Percentiles rank a stretch among this genome's conserved stretches.
Evolutionary conservation across 2,113 vertebrate species (phyloP).

Genomic region (Cephalopholis sonnerati): DNA sequence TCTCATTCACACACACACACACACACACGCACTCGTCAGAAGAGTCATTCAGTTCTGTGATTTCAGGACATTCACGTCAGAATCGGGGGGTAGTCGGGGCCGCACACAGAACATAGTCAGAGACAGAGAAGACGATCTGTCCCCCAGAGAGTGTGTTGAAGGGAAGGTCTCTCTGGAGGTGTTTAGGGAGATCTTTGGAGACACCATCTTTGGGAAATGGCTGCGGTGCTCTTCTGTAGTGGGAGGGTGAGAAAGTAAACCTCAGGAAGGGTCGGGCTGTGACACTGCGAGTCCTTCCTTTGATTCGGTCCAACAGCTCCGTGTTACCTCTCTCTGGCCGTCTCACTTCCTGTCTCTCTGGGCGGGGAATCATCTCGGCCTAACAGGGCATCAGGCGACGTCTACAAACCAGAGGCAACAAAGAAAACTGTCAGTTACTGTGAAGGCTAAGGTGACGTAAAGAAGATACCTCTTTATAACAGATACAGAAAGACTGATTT

Average conservation of each 20-base stretch:
- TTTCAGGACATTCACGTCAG: constrained; percentile 80
- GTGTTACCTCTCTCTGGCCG: constrained; percentile 29
- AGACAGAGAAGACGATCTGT: constrained; percentile 74
- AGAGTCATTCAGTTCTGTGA: constrained; percentile 72
- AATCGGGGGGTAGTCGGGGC: constrained; percentile 79
- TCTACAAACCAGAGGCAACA: constrained; percentile 77
- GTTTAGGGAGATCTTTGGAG: constrained; percentile 61
- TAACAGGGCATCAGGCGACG: constrained; percentile 87
- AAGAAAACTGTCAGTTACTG: neutral
- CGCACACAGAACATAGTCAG: constrained; percentile 76
- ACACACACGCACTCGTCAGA: constrained; percentile 6
- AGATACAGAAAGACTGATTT: too few species aligned
- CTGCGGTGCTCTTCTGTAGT: constrained; percentile 28
- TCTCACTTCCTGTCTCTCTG: constrained; percentile 33
- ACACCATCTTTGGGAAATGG: constrained; percentile 56
- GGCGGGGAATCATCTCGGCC: constrained; percentile 73
- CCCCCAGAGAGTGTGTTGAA: constrained; percentile 23
- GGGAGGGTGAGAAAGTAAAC: constrained; percentile 25
- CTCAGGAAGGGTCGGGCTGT: constrained; percentile 29
- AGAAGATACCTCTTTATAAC: neutral
- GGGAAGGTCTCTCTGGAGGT: constrained; percentile 37
- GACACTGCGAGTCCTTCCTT: constrained; percentile 45
- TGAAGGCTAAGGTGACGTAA: neutral
- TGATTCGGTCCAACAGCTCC: constrained; percentile 42
- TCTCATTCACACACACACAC: constrained; percentile 54